Conservation (phyloP, 1,140 invertebrate species). For the Myzus persicae region DNA sequence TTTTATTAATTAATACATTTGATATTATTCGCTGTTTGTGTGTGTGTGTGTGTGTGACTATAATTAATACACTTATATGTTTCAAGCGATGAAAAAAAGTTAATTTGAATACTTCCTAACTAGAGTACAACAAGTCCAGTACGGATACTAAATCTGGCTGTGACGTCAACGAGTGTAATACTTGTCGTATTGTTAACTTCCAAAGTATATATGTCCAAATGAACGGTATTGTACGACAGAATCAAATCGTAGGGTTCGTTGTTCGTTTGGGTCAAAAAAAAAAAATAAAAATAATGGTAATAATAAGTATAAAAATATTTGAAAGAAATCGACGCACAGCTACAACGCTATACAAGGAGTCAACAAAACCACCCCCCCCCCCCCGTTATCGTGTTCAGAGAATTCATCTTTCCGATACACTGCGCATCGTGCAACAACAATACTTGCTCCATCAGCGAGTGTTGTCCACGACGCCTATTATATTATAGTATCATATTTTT, state of each 20-base stretch:
- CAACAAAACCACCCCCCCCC: not conserved
- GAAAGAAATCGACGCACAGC: not conserved
- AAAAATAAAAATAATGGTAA: not conserved
- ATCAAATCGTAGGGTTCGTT: not conserved
- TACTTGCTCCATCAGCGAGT: not conserved
- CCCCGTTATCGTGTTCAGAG: not conserved
- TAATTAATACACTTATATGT: not conserved
- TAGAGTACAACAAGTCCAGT: not conserved
- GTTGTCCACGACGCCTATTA: not conserved
- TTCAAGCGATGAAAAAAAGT: not conserved
- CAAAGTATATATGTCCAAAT: not conserved
- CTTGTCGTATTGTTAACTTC: not conserved
- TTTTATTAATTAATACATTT: not conserved
- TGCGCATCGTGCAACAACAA: not conserved
- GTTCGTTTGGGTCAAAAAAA: not conserved
- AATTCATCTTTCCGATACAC: slow-evolving; percentile 19
- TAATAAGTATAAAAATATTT: not conserved
- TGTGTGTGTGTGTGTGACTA: too few species aligned
- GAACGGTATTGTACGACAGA: not conserved
- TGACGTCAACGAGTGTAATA: not conserved
- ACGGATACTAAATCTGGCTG: not conserved
- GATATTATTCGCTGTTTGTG: not conserved
- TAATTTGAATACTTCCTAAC: not conserved
- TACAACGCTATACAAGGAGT: not conserved
- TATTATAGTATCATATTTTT: slow-evolving; percentile 17